Conservation (phyloP, 2,113 vertebrate genomes). For the Brachyhypopomus occidentalis region DNA sequence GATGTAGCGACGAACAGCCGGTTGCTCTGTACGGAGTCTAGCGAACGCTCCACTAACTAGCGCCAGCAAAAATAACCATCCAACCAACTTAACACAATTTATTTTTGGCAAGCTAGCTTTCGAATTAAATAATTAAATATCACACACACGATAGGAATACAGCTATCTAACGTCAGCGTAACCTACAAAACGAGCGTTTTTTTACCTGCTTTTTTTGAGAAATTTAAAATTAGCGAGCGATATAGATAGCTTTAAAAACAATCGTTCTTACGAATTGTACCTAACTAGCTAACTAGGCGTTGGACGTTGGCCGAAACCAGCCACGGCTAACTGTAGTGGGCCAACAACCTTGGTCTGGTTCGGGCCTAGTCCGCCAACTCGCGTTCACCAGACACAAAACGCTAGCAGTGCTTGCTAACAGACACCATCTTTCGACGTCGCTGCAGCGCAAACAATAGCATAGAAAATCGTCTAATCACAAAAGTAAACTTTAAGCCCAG, state of each 20-base stretch:
- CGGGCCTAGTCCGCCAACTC: neutral
- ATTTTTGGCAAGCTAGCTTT: neutral
- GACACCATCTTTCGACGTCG: neutral
- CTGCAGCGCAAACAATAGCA: neutral
- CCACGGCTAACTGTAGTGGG: neutral
- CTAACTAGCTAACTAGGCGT: no score
- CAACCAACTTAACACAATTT: neutral
- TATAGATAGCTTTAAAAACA: no score
- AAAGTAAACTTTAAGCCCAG: neutral
- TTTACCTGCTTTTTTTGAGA: no score
- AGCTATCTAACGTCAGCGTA: neutral
- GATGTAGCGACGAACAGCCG: no score
- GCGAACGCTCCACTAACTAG: no score
- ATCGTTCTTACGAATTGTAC: no score
- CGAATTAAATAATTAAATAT: constrained; percentile 1
- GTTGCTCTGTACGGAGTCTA: no score
- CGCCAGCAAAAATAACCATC: neutral
- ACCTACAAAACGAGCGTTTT: neutral
- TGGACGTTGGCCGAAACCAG: no score
- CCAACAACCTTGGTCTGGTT: neutral
- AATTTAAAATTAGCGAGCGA: no score
- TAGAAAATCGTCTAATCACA: no score
- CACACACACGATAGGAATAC: neutral
- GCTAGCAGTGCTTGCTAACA: neutral
- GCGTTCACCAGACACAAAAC: neutral